A percentile compares a stretch with the other conserved stretches of the same genome.
These are phyloP conservation scores for Pollachius pollachius DNA, from an alignment of 2,113 vertebrate genomes.

Conservation along the genomic window DNA sequence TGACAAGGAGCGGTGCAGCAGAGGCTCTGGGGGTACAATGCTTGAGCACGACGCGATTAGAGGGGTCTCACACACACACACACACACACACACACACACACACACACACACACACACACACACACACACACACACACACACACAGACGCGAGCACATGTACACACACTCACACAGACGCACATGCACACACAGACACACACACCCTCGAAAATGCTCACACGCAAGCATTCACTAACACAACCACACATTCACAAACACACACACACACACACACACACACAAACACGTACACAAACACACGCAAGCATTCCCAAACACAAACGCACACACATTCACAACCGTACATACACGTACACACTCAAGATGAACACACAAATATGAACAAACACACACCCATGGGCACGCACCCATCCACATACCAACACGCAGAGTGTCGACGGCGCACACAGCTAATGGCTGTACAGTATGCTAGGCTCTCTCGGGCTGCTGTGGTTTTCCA, in stretches of 20 bases:
- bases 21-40: background rate
- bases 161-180: constrained; percentile 8
- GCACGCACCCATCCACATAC: constrained; percentile 22
- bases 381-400: constrained; percentile 7
- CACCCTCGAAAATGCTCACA: constrained; percentile 6
- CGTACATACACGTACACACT: background rate
- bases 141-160: no score
- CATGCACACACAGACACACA: constrained; percentile 20
- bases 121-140: constrained; percentile 8
- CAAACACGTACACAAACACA: no score
- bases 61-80: background rate
- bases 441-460: constrained; percentile 34
- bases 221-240: no score
- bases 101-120: constrained; percentile 9
- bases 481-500: constrained; percentile 36
- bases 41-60: background rate
- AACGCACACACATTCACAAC: background rate
- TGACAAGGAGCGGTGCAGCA: constrained; percentile 34
- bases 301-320: no score
- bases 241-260: no score
- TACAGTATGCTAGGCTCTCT: constrained; percentile 20
- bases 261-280: no score
- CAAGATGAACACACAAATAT: constrained; percentile 17
- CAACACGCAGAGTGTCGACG: constrained; percentile 14
- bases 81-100: constrained; percentile 14